Evolutionary conservation across 2,113 vertebrate species (phyloP).

Genomic region (Tylochromis polylepis): DNA sequence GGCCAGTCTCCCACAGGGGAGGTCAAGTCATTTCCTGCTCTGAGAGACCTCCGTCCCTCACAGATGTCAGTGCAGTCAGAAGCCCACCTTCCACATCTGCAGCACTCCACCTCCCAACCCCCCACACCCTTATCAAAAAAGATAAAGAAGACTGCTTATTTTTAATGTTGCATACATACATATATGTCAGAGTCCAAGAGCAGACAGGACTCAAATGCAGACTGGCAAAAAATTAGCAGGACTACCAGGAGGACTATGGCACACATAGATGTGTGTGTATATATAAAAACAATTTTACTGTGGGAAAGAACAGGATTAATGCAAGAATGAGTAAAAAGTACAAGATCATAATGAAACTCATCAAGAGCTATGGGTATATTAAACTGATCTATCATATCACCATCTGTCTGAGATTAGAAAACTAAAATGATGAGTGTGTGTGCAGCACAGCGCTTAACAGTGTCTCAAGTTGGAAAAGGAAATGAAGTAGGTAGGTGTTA

Average conservation of each 20-base stretch:
- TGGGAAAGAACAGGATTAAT: not conserved
- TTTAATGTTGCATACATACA: not conserved
- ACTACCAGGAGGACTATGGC: not conserved
- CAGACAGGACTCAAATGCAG: not conserved
- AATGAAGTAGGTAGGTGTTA: constrained; percentile 52
- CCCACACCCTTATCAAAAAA: not conserved
- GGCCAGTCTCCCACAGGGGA: constrained; percentile 66
- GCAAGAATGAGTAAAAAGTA: not conserved
- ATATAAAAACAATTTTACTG: not conserved
- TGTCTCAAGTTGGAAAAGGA: constrained; percentile 9
- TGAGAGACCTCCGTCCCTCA: constrained; percentile 71
- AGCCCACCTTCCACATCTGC: constrained; percentile 64
- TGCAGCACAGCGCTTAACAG: not conserved
- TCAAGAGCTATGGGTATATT: not conserved
- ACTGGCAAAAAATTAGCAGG: not conserved
- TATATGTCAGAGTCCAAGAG: not conserved
- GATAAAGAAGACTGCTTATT: not conserved
- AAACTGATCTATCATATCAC: not conserved
- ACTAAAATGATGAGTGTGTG: not conserved
- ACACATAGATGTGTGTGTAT: not conserved
- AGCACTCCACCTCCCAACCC: constrained; percentile 1
- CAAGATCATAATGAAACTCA: not conserved
- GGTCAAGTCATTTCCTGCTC: constrained; percentile 79
- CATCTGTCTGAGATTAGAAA: not conserved
- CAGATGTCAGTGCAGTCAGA: constrained; percentile 75